phyloP scores from a whole-genome alignment of 1,140 invertebrate genomes.

The Tribolium madens region DNA sequence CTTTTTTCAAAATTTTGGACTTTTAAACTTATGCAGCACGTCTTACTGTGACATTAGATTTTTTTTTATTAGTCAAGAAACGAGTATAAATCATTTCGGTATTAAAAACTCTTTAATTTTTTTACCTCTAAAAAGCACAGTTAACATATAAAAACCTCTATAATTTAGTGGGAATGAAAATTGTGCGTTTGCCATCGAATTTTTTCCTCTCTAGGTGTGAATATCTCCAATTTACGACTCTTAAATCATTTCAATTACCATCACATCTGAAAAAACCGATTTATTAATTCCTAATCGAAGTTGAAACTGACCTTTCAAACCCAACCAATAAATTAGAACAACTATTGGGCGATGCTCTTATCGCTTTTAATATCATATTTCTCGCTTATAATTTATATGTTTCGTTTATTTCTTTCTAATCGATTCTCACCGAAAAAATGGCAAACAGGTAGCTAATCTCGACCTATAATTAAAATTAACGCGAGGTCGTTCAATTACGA shows the following conservation, averaged over 20 bases:
- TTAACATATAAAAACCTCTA: neutral
- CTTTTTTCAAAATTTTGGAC: too few species aligned
- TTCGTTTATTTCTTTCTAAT: neutral
- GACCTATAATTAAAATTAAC: conserved; percentile 18
- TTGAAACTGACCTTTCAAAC: conserved; percentile 24
- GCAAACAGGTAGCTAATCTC: conserved; percentile 6
- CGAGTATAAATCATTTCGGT: neutral
- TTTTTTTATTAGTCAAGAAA: too few species aligned
- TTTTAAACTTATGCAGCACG: too few species aligned
- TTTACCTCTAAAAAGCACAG: neutral
- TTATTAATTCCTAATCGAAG: conserved; percentile 15
- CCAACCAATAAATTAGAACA: conserved; percentile 19
- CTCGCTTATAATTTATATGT: conserved; percentile 25
- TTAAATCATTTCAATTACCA: conserved; percentile 3
- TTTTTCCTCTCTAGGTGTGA: conserved; percentile 10
- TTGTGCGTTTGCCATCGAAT: neutral
- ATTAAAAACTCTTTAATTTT: neutral
- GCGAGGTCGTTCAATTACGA: conserved; percentile 6
- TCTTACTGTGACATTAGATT: too few species aligned
- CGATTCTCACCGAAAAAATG: neutral
- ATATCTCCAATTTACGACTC: neutral
- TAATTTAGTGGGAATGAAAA: conserved; percentile 11
- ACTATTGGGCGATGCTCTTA: conserved; percentile 24
- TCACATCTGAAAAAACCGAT: neutral
- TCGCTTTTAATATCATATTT: conserved; percentile 31